These are phyloP conservation scores for Catocala nupta DNA, from an alignment of 2,888 invertebrate genomes.

Conservation along the genomic window DNA sequence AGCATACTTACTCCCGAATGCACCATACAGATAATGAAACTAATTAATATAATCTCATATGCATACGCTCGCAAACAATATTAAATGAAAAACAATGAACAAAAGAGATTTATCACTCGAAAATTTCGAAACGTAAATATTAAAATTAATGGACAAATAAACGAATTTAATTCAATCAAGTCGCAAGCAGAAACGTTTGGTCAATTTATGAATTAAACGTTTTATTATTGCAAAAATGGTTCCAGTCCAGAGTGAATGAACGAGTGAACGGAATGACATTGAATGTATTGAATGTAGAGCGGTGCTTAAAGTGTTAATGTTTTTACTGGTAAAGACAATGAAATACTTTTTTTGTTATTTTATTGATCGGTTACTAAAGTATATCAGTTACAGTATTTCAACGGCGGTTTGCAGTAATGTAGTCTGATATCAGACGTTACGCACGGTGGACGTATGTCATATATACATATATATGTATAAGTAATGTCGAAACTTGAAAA, in stretches of 20 bases:
- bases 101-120: conserved; percentile 17
- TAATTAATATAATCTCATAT: neutral
- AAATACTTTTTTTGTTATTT: neutral
- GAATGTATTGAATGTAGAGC: conserved; percentile 3
- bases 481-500: too few species aligned
- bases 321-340: neutral
- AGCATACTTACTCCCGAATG: too few species aligned
- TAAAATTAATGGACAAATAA: conserved; percentile 39
- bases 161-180: conserved; percentile 26
- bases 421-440: too few species aligned
- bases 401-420: neutral
- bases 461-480: too few species aligned
- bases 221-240: conserved; percentile 24
- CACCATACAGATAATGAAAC: too few species aligned
- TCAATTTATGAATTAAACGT: conserved; percentile 40
- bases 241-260: conserved; percentile 28
- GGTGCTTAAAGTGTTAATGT: neutral
- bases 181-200: conserved; percentile 23
- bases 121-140: conserved; percentile 17
- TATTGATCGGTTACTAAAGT: too few species aligned
- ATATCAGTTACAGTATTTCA: too few species aligned
- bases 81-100: conserved; percentile 9
- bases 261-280: conserved; percentile 23
- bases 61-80: neutral
- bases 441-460: too few species aligned